These are phyloP conservation scores for Nephrotoma guestfalica DNA, from an alignment of 2,888 invertebrate species.

Conservation along the genomic window DNA sequence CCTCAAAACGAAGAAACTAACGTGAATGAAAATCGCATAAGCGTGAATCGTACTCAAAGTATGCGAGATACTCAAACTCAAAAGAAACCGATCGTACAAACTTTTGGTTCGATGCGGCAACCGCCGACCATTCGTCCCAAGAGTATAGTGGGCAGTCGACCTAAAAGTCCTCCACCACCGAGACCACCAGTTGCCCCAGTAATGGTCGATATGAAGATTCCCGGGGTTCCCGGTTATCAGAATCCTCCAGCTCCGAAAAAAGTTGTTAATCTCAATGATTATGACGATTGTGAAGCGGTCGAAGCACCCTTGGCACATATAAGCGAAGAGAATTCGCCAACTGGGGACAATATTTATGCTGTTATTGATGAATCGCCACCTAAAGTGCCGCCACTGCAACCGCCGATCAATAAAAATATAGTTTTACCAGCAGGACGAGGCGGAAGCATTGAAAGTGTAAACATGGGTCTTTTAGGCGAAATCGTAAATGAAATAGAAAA, in stretches of 20 bases:
- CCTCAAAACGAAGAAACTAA: slow-evolving; percentile 34
- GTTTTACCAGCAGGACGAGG: slow-evolving; percentile 32
- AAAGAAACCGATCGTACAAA: slow-evolving; percentile 48
- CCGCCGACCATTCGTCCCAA: slow-evolving; percentile 53
- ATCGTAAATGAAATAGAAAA: slow-evolving; percentile 80
- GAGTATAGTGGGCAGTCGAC: slow-evolving; percentile 52
- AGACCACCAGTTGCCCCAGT: slow-evolving; percentile 40
- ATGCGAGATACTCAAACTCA: slow-evolving; percentile 46
- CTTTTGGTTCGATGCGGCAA: slow-evolving; percentile 73
- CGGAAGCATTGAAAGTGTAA: slow-evolving; percentile 43
- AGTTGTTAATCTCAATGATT: slow-evolving; percentile 35
- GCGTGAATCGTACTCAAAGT: slow-evolving; percentile 63
- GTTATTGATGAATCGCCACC: slow-evolving; percentile 68
- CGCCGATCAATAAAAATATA: slow-evolving; percentile 31
- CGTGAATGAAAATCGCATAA: slow-evolving; percentile 27
- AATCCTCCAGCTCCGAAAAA: slow-evolving; percentile 31
- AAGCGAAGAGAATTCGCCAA: slow-evolving; percentile 41
- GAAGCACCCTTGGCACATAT: slow-evolving; percentile 45
- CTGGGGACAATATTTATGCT: slow-evolving; percentile 67
- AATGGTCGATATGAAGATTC: slow-evolving; percentile 29
- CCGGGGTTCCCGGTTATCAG: slow-evolving; percentile 41
- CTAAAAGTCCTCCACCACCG: slow-evolving; percentile 63
- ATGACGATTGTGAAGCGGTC: slow-evolving; percentile 62
- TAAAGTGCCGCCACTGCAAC: slow-evolving; percentile 23
- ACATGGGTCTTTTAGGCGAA: slow-evolving; percentile 67